Conservation (phyloP, 2,113 vertebrate genomes). For the Alethe diademata region DNA sequence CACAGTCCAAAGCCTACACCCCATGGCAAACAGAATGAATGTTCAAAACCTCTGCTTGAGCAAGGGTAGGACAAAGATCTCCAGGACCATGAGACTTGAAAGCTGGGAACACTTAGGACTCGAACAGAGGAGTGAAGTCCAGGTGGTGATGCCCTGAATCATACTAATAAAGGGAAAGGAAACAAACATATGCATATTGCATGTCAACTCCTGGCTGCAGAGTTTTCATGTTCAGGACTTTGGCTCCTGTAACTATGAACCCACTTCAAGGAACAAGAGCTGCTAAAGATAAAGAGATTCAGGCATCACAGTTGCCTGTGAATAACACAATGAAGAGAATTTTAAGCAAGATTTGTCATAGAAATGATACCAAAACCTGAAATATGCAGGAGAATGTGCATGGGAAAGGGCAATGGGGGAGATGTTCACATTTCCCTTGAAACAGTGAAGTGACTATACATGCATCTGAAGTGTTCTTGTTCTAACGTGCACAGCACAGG, state of each 20-base stretch:
- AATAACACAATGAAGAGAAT: neutral
- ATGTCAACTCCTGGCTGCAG: neutral
- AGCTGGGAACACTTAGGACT: fast-evolving
- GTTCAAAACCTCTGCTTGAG: neutral
- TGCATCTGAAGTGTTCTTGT: neutral
- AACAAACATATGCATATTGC: neutral
- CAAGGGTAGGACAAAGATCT: neutral
- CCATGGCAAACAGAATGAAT: neutral
- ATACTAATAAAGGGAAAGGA: neutral
- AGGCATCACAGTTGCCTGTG: neutral
- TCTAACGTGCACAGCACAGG: neutral
- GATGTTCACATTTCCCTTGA: neutral
- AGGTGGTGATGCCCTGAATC: neutral
- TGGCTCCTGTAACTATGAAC: neutral
- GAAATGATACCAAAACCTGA: neutral
- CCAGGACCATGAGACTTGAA: neutral
- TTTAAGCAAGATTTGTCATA: neutral
- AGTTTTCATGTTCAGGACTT: neutral
- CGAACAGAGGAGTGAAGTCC: neutral
- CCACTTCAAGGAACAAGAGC: neutral
- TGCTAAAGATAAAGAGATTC: neutral
- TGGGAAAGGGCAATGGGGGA: neutral
- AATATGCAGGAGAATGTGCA: fast-evolving
- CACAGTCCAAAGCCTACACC: neutral
- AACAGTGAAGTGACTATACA: neutral